These are phyloP conservation scores for Xenotilapia leptura DNA, from an alignment of 2,113 vertebrate genomes.

Conservation along the genomic window DNA sequence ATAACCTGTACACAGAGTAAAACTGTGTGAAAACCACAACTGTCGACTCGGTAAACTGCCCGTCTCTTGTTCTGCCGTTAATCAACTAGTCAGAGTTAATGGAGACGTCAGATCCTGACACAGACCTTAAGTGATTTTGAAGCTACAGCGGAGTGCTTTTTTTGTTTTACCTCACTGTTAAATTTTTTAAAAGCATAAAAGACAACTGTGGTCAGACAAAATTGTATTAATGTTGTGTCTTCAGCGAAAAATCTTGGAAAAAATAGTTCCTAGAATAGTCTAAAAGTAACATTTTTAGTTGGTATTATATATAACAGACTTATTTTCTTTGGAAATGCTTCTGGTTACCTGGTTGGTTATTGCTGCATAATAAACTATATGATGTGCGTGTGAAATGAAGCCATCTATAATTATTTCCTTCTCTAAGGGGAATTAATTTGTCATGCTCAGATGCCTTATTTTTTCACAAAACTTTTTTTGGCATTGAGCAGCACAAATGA, in stretches of 20 bases:
- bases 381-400: background rate
- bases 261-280: background rate
- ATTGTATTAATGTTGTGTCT: background rate
- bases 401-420: background rate
- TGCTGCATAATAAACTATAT: background rate
- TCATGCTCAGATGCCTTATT: background rate
- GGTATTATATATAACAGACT: background rate
- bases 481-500: background rate
- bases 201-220: background rate
- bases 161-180: background rate
- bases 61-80: conserved; percentile 40
- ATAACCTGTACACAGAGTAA: conserved; percentile 27
- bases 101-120: conserved; percentile 41
- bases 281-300: background rate
- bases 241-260: background rate
- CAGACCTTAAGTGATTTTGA: background rate
- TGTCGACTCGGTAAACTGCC: conserved; percentile 39
- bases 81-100: conserved; percentile 58
- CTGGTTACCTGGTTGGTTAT: background rate
- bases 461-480: background rate
- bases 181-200: background rate
- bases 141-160: background rate
- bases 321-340: background rate
- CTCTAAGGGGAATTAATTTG: background rate
- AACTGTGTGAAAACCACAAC: conserved; percentile 39